phyloP scores from a whole-genome alignment of 1,140 invertebrate species.

The Prorops nasuta region DNA sequence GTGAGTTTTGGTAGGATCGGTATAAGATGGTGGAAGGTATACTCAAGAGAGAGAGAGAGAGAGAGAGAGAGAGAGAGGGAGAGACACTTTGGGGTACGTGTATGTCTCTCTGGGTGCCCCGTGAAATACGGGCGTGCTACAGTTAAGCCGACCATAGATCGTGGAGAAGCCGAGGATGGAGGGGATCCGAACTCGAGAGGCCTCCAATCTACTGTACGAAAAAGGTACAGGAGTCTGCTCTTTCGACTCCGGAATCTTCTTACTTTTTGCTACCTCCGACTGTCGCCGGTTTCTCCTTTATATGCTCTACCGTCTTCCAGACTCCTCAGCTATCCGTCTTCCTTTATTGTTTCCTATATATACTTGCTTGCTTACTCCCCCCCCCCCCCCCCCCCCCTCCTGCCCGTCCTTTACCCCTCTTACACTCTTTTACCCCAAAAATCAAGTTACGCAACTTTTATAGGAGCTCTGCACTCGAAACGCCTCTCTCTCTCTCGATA shows the following conservation, averaged over 20 bases:
- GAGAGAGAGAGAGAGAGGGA: not conserved
- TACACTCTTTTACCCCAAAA: too few species aligned
- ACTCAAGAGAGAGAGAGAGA: not conserved
- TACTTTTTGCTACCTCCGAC: slow-evolving; percentile 23
- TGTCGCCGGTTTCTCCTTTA: slow-evolving; percentile 3
- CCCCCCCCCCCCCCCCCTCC: not conserved
- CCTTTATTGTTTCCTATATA: slow-evolving; percentile 15
- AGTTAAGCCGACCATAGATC: slow-evolving; percentile 41
- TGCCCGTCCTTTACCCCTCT: too few species aligned
- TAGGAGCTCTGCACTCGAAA: too few species aligned
- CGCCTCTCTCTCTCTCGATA: too few species aligned
- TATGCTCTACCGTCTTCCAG: slow-evolving; percentile 4
- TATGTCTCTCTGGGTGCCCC: not conserved
- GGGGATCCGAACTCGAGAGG: too few species aligned
- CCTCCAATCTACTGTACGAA: too few species aligned
- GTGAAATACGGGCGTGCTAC: slow-evolving; percentile 39
- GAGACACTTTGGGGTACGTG: slow-evolving; percentile 6
- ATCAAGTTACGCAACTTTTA: too few species aligned
- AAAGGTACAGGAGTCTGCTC: slow-evolving; percentile 38
- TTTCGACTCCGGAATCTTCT: slow-evolving; percentile 36
- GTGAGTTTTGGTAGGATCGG: not conserved
- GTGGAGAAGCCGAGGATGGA: slow-evolving; percentile 16
- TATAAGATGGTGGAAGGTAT: not conserved
- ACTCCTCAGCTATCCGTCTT: slow-evolving; percentile 4
- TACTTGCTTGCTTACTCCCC: too few species aligned